Evolutionary conservation across 37 sponge, comb jelly and placozoan species (phyloP).

Genomic region (Bolinopsis microptera): DNA sequence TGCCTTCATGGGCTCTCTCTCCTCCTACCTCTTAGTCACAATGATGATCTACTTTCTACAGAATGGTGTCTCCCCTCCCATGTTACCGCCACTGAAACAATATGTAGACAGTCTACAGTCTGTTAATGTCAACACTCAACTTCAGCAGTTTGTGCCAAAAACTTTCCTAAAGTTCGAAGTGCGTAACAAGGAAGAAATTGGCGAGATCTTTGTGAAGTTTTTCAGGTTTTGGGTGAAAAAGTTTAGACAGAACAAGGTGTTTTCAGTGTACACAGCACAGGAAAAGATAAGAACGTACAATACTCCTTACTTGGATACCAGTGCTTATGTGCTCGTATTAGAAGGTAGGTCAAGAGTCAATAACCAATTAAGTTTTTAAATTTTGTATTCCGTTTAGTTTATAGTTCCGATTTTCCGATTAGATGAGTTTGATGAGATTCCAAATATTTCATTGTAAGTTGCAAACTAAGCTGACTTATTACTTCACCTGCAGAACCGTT

Average conservation of each 20-base stretch:
- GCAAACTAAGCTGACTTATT: no score
- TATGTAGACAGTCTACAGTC: background rate
- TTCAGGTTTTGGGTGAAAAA: constrained; percentile 43
- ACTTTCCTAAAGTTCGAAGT: constrained; percentile 29
- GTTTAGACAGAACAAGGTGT: constrained; percentile 37
- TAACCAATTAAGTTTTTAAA: background rate
- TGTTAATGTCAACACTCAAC: constrained; percentile 26
- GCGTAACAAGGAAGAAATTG: constrained; percentile 28
- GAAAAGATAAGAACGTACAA: constrained; percentile 37
- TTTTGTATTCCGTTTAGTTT: no score
- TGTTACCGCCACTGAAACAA: constrained; percentile 58
- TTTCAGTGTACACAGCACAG: constrained; percentile 24
- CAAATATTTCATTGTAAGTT: no score
- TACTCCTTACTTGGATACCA: constrained; percentile 4
- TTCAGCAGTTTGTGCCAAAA: background rate
- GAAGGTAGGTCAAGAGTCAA: background rate
- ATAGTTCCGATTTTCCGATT: no score
- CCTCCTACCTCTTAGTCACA: constrained; percentile 48
- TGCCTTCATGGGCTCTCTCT: constrained; percentile 64
- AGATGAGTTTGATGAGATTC: no score
- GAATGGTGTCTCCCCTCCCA: constrained; percentile 39
- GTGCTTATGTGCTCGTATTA: constrained; percentile 5
- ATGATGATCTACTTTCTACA: constrained; percentile 69
- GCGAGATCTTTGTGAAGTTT: constrained; percentile 6
- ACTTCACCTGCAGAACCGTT: constrained; percentile 11